phyloP scores from a whole-genome alignment of 2,888 invertebrate species.

The Lamproptera curius region DNA sequence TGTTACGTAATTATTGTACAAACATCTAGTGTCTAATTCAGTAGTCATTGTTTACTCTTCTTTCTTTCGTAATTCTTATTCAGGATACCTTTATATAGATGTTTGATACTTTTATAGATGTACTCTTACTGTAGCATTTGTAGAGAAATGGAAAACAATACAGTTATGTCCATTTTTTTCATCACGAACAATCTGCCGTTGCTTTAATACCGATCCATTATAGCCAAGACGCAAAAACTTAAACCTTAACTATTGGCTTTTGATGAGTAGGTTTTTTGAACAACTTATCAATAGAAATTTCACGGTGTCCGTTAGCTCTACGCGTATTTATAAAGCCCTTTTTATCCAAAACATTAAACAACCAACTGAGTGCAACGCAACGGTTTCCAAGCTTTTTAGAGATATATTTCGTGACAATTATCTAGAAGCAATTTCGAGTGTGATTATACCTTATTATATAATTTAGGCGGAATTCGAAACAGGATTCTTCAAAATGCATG shows the following conservation, averaged over 20 bases:
- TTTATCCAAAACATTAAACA: not conserved
- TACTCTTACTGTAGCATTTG: too few species aligned
- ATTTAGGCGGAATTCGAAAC: constrained; percentile 23
- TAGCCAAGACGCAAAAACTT: constrained; percentile 16
- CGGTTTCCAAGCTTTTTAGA: constrained; percentile 8
- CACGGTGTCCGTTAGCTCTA: constrained; percentile 15
- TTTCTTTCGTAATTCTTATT: too few species aligned
- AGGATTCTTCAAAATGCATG: constrained; percentile 11
- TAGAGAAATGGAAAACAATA: too few species aligned
- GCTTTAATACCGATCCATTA: not conserved
- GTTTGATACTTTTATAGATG: too few species aligned
- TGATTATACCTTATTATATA: constrained; percentile 28
- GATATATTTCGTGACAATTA: constrained; percentile 17
- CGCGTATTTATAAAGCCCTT: constrained; percentile 10
- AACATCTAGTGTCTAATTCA: too few species aligned
- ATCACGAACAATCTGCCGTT: too few species aligned
- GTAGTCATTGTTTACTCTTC: too few species aligned
- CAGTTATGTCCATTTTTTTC: too few species aligned
- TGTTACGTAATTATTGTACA: too few species aligned
- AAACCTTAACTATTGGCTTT: not conserved
- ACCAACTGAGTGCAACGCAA: not conserved
- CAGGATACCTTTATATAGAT: too few species aligned
- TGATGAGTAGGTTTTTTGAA: not conserved
- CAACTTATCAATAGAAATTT: constrained; percentile 9
- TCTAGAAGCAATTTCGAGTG: constrained; percentile 12